A percentile compares a stretch with the other conserved stretches of the same genome.
Conservation (phyloP, 2,113 vertebrate genomes). For the Dromiciops gliroides region DNA sequence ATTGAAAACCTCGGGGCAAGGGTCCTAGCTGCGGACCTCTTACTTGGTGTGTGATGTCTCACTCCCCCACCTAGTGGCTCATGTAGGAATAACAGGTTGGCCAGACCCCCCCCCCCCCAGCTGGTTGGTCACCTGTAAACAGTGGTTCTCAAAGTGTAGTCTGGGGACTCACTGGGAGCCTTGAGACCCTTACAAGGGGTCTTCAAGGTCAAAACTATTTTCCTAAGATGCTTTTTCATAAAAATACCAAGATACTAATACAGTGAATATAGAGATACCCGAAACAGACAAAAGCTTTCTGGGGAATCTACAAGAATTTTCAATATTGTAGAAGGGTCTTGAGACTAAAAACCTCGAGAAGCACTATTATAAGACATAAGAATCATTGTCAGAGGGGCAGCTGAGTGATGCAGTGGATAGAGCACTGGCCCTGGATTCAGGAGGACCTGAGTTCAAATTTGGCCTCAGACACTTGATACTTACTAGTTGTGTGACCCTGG, state of each 20-base stretch:
- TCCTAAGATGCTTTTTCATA: no score
- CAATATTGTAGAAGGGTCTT: background rate
- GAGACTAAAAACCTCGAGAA: background rate
- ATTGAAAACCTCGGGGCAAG: no score
- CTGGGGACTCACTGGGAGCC: background rate
- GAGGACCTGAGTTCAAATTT: no score
- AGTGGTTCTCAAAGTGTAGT: background rate
- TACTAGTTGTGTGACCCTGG: no score
- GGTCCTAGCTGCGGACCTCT: background rate
- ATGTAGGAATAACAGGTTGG: background rate
- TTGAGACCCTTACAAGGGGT: background rate
- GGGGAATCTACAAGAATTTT: background rate
- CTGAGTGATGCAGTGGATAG: no score
- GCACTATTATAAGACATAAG: background rate
- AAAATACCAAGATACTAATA: background rate
- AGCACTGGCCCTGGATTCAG: no score
- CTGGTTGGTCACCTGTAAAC: rapidly evolving
- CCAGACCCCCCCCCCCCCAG: rapidly evolving
- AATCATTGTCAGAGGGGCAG: background rate
- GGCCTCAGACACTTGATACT: no score
- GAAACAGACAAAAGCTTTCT: background rate
- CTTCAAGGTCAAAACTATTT: background rate
- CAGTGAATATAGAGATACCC: background rate
- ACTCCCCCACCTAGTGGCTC: slow-evolving; percentile 45
- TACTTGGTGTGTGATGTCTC: background rate